These are phyloP conservation scores for Ovibos moschatus DNA, from an alignment of 2,113 vertebrate species.

Conservation along the genomic window DNA sequence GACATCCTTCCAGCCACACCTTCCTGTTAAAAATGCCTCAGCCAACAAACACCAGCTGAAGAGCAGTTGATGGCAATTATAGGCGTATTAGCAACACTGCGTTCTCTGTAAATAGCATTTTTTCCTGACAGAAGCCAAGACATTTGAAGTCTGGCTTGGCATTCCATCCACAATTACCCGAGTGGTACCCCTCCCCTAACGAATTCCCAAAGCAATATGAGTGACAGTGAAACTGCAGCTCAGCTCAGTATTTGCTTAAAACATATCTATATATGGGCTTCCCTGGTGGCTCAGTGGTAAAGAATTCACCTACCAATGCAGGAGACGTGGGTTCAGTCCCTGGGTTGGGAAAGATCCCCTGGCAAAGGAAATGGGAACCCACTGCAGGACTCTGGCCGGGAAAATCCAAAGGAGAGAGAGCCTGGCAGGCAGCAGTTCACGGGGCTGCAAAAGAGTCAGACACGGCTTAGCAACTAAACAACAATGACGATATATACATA, in stretches of 20 bases:
- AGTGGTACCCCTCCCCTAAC: neutral
- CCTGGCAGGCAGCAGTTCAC: neutral
- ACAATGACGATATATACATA: neutral
- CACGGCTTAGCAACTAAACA: neutral
- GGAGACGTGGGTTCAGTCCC: neutral
- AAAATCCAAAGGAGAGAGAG: neutral
- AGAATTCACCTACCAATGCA: neutral
- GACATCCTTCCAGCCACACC: conserved; percentile 20
- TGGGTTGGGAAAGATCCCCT: neutral
- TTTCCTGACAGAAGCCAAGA: conserved; percentile 42
- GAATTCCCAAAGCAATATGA: neutral
- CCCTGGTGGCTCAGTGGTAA: neutral
- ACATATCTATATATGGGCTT: neutral
- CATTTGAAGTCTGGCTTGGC: conserved; percentile 6
- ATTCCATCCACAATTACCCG: conserved; percentile 20
- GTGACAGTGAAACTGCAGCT: neutral
- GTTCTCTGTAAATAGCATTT: conserved; percentile 37
- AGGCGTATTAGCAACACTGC: conserved; percentile 37
- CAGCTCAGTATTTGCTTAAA: neutral
- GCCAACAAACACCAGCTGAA: neutral
- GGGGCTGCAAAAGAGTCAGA: neutral
- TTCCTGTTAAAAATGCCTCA: neutral
- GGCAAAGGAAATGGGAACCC: neutral
- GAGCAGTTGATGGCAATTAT: conserved; percentile 47
- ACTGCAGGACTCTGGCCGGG: neutral